Evolutionary conservation across 2,113 vertebrate genomes (phyloP).

Genomic region (human): GRCh38 chr5:129146501-129147000

Average conservation of each 20-base stretch:
- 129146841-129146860: too few relatives aligned
- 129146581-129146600: background rate
- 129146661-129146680: accelerated
- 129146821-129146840: accelerated
- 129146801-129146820: accelerated
- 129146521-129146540: background rate
- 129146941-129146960: background rate
- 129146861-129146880: accelerated
- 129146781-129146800: accelerated
- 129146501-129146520: background rate
- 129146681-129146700: background rate
- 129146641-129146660: too few relatives aligned
- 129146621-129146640: background rate
- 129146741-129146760: background rate
- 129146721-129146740: background rate
- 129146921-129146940: background rate
- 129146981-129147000: background rate
- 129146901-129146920: background rate
- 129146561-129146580: background rate
- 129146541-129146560: background rate
- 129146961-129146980: background rate
- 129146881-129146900: too few relatives aligned
- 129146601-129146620: background rate
- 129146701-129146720: accelerated
- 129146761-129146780: too few relatives aligned